Evolutionary conservation across 2,888 invertebrate genomes (phyloP), one percentile per base, ranked within the genome.

Genomic region (Bunonema sp.): DNA sequence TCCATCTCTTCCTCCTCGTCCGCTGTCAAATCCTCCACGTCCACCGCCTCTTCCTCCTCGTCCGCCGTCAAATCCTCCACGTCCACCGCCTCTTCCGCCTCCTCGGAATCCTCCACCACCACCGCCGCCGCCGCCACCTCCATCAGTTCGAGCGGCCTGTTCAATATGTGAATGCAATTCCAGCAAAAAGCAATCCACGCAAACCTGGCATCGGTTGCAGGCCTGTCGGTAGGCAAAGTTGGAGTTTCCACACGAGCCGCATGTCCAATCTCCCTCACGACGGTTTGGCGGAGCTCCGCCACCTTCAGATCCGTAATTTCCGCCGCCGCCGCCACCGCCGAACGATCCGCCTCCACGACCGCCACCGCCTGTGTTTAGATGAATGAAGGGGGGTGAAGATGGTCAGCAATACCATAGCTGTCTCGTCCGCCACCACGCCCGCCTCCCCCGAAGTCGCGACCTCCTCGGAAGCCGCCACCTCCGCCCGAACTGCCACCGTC

Each of bases 91-190:
- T 4, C 41, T 43, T 12, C 38, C 22, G 30, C 49, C 45, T 5
- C 47, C 35, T 16, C 41, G 34, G 24, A 40, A 30, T 10, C 45
- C 47, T 10, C 46, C 39, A 8, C 39, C 73, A 36, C 73, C 69
- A 4, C 71, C 61, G 7, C 74, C 72, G 20, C 71, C 67, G 39
- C 69, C 70, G 16, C 49, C n/a, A 7, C 4, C n/a, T n/a, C n/a
- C n/a, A n/a, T n/a, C n/a, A n/a, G n/a, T n/a, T n/a, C n/a, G n/a
- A n/a, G n/a, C n/a, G n/a, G n/a, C n/a, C n/a, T n/a, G n/a, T n/a
- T n/a, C n/a, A n/a, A n/a, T n/a, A n/a, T n/a, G n/a, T n/a, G n/a
- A n/a, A n/a, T n/a, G n/a, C n/a, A n/a, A n/a, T n/a, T n/a, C n/a
- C n/a, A n/a, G n/a, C n/a, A n/a, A n/a, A n/a, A n/a, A n/a, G n/a